Evolutionary conservation across 2,797 vertebrate genomes (phyloP).

Genomic region (Sebastes steindachneri): DNA sequence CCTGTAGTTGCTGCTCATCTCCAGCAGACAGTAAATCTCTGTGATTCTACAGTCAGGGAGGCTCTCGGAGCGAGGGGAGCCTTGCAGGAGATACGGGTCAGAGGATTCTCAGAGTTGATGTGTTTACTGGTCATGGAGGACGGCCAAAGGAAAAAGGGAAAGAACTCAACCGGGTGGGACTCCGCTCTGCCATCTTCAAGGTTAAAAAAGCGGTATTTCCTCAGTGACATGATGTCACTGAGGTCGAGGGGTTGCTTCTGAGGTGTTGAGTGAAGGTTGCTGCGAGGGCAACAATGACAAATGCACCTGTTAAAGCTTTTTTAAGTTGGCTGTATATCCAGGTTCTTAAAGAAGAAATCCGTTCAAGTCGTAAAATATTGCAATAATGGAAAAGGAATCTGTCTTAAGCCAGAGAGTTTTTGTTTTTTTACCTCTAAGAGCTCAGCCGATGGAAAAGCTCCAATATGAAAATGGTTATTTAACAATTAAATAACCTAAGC

Average conservation of each 20-base stretch:
- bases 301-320: constrained; percentile 22
- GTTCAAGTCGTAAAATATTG: neutral
- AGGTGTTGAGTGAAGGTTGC: constrained; percentile 8
- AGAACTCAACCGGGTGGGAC: constrained; percentile 25
- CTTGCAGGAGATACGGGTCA: constrained; percentile 61
- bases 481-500: neutral
- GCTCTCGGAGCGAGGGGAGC: constrained; percentile 15
- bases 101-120: constrained; percentile 28
- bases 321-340: neutral
- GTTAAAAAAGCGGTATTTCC: constrained; percentile 2
- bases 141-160: constrained; percentile 3
- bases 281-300: neutral
- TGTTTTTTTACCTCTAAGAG: neutral
- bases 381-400: constrained; percentile 4
- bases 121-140: constrained; percentile 58
- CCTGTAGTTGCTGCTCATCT: constrained; percentile 53
- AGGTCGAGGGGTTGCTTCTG: constrained; percentile 10
- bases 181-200: neutral
- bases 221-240: neutral
- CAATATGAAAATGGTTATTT: neutral
- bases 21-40: constrained; percentile 64
- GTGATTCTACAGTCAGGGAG: constrained; percentile 51
- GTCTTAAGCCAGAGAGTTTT: neutral
- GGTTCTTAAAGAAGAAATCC: neutral
- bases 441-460: constrained; percentile 27